phyloP scores from a whole-genome alignment of 2,797 vertebrate genomes.

The Carcharodon carcharias region DNA sequence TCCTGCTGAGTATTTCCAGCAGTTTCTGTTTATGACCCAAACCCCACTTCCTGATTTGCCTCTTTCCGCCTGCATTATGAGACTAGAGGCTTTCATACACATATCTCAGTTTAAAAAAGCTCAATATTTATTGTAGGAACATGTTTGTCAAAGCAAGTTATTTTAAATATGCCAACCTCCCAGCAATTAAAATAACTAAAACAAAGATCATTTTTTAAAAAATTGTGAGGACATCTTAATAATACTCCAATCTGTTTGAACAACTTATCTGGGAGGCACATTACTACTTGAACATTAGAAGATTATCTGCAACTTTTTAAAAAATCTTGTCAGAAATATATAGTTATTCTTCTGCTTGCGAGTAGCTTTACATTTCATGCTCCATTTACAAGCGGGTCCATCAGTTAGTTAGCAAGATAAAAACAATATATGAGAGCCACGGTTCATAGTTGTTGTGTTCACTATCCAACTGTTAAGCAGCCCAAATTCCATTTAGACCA shows the following conservation, averaged over 20 bases:
- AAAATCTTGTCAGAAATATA: too few species aligned
- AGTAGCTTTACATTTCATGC: too few species aligned
- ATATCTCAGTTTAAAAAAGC: neutral
- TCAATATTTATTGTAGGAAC: neutral
- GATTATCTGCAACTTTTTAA: too few species aligned
- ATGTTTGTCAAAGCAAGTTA: neutral
- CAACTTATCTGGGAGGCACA: too few species aligned
- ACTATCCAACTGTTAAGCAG: neutral
- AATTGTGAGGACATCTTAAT: neutral
- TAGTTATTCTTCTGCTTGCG: too few species aligned
- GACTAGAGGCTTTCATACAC: neutral
- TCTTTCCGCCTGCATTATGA: neutral
- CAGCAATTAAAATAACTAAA: neutral
- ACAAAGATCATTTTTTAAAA: neutral
- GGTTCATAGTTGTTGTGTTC: neutral
- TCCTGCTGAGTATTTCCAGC: too few species aligned
- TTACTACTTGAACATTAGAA: too few species aligned
- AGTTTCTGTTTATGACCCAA: neutral
- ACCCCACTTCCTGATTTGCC: neutral
- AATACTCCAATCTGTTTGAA: neutral
- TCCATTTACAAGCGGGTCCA: too few species aligned
- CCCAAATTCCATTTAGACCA: neutral
- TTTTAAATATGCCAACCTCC: neutral
- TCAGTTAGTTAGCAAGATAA: neutral
- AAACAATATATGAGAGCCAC: neutral